Percentiles rank a stretch among this genome's conserved stretches.
Conservation (phyloP, 2,113 vertebrate species). For the Sminthopsis crassicaudata region DNA sequence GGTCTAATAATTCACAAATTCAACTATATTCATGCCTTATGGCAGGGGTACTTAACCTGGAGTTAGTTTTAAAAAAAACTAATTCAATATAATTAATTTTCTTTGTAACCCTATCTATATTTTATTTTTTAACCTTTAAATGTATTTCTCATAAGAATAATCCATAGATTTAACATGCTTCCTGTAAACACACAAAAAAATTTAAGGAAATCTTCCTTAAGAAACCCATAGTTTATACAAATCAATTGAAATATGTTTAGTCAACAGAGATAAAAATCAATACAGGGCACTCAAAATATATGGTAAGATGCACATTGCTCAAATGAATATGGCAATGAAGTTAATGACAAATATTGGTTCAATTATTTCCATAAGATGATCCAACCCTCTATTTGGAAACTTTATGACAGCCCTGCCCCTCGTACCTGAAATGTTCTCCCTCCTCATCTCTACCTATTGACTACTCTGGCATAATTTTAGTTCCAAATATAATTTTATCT, state of each 20-base stretch:
- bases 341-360: background rate
- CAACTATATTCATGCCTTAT: background rate
- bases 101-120: background rate
- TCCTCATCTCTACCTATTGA: background rate
- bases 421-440: background rate
- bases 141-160: background rate
- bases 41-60: background rate
- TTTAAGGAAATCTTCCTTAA: background rate
- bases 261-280: slow-evolving; percentile 36
- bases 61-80: no score
- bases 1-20: slow-evolving; percentile 16
- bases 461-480: background rate
- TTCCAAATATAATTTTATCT: background rate
- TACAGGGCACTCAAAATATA: background rate
- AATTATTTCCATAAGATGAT: slow-evolving; percentile 28
- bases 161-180: background rate
- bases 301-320: background rate
- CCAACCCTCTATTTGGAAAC: background rate
- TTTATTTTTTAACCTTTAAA: background rate
- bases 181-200: background rate
- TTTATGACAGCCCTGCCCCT: background rate
- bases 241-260: slow-evolving; percentile 18
- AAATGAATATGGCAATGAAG: slow-evolving; percentile 16
- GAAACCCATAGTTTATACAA: slow-evolving; percentile 24
- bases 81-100: background rate